Base-by-base conservation (phyloP, 2,888 invertebrate genomes). In the Lasioglossum morio region DNA sequence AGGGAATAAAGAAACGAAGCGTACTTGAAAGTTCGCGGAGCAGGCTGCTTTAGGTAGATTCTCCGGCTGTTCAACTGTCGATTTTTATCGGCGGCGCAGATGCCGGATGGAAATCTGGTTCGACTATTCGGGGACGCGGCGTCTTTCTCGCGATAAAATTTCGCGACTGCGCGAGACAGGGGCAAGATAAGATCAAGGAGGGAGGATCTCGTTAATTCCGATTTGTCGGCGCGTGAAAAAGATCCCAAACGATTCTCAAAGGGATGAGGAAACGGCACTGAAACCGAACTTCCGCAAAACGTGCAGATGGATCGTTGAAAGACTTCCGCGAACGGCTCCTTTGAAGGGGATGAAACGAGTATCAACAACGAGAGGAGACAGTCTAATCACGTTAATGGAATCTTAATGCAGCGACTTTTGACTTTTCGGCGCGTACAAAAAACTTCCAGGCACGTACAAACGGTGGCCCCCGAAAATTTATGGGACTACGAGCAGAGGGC, bases 361-460 rank as follows among this genome's bases (percentile, higher is more conserved):
- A 82, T 79, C 60, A 75, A 81, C 75, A 12, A 34, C 66, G 37
- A 40, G 66, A n/a, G 3, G 43, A 27, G 2, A 69, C 23, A 57
- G 27, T 82, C 79, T 88, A 88, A 88, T 90, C 88, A 60, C 79
- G 77, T 90, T 90, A 88, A 89, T 89, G 87, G 82, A 88, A 90
- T 80, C 88, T 88, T 88, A 90, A 88, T 83, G 88, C 70, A 40
- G 77, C 77, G 81, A 85, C 78, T 81, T 75, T 60, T 77, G 69
- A 37, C 63, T 79, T 81, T 72, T 34, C 78, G 53, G 37, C 70
- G 66, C 72, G 85, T 72, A 77, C 77, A 88, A 81, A 82, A 85
- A 90, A 57, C 53, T 82, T 82, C 63, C 23, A 80, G 69, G 78
- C 4, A 4, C n/a, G 76, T 73, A 84, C n/a, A 66, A 85, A 85